phyloP scores from a whole-genome alignment of 2,888 invertebrate genomes.

The Cylloceria caligata region DNA sequence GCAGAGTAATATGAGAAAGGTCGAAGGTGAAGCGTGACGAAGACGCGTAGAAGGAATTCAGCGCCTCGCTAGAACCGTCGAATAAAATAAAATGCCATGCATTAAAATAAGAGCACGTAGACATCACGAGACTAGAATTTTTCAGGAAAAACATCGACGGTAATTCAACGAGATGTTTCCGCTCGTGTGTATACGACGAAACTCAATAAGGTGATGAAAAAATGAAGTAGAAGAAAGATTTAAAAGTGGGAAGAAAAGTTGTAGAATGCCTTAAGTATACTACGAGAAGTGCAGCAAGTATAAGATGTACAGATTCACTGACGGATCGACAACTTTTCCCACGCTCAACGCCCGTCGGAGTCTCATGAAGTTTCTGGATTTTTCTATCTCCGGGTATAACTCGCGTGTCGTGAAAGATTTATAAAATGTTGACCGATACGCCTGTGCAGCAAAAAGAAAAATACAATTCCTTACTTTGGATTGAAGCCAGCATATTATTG shows the following conservation, averaged over 20 bases:
- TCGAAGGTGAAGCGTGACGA: constrained; percentile 46
- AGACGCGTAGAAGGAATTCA: constrained; percentile 17
- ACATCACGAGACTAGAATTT: constrained; percentile 4
- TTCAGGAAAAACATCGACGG: not conserved
- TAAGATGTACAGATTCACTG: constrained; percentile 15
- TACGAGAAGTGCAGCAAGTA: constrained; percentile 35
- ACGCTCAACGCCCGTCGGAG: constrained; percentile 49
- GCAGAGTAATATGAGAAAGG: constrained; percentile 26
- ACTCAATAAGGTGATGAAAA: not conserved
- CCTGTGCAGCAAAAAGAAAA: not conserved
- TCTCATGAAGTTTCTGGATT: constrained; percentile 28
- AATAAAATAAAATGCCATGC: not conserved
- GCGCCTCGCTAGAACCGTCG: not conserved
- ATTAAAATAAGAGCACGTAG: not conserved
- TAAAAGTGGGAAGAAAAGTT: constrained; percentile 13
- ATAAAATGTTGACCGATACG: constrained; percentile 51
- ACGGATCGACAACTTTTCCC: constrained; percentile 56
- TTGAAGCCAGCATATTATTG: not conserved
- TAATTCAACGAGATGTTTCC: not conserved
- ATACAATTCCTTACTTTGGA: constrained; percentile 8
- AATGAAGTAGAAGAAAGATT: not conserved
- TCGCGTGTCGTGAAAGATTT: constrained; percentile 45
- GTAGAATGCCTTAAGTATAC: not conserved
- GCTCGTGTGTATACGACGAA: not conserved
- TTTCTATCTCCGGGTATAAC: not conserved